Conservation (phyloP, 1,140 invertebrate genomes). For the Holotrichia oblita region DNA sequence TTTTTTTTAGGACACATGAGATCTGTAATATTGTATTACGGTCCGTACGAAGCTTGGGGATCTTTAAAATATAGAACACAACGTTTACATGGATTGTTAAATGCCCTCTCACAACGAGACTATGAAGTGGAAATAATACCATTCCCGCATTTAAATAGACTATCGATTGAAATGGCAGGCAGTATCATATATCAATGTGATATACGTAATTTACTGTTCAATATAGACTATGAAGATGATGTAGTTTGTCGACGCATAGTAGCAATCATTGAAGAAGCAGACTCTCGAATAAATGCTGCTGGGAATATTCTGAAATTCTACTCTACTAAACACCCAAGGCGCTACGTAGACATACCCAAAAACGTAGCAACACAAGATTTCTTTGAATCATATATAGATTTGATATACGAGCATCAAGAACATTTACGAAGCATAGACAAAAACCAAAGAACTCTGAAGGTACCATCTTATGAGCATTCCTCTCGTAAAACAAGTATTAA, state of each 20-base stretch:
- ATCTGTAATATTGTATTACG: constrained; percentile 46
- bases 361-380: not conserved
- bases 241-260: constrained; percentile 44
- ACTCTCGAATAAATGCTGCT: constrained; percentile 18
- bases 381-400: not conserved
- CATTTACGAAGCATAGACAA: not conserved
- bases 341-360: constrained; percentile 17
- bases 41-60: constrained; percentile 50
- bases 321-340: not conserved
- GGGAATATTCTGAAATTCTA: constrained; percentile 39
- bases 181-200: constrained; percentile 49
- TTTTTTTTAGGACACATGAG: no score
- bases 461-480: not conserved
- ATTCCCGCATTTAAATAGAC: constrained; percentile 47
- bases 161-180: constrained; percentile 49
- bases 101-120: constrained; percentile 25
- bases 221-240: constrained; percentile 51
- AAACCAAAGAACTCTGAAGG: not conserved
- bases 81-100: constrained; percentile 44
- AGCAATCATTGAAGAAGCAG: constrained; percentile 42
- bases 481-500: no score
- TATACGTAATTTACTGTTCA: no score
- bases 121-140: constrained; percentile 46
- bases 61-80: constrained; percentile 49
- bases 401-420: not conserved